Evolutionary conservation across 2,113 vertebrate species (phyloP).

Genomic region (Ophthalmotilapia sp.): DNA sequence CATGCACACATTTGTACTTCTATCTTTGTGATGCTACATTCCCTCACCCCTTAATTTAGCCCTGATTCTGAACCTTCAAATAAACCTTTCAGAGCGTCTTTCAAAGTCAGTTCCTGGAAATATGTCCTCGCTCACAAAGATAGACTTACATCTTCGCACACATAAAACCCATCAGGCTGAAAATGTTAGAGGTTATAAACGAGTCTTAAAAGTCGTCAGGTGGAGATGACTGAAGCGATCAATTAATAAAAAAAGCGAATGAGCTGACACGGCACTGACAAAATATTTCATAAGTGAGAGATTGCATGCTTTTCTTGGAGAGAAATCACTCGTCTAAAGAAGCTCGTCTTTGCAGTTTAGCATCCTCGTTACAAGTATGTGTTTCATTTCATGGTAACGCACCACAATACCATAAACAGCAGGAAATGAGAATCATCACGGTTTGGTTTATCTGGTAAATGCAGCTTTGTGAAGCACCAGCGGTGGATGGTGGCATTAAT

Average conservation of each 20-base stretch:
- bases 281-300: neutral
- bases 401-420: slow-evolving; percentile 45
- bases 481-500: neutral
- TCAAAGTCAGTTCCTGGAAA: neutral
- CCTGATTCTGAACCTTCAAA: neutral
- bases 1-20: neutral
- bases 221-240: neutral
- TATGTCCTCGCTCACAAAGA: neutral
- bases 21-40: neutral
- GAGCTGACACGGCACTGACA: neutral
- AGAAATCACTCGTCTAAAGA: slow-evolving; percentile 17
- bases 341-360: slow-evolving; percentile 14
- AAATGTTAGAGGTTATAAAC: neutral
- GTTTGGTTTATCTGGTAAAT: neutral
- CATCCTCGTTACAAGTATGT: neutral
- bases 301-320: slow-evolving; percentile 50
- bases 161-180: neutral
- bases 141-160: neutral
- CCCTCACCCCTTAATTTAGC: neutral
- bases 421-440: neutral
- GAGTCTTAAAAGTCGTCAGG: neutral
- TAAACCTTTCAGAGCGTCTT: neutral
- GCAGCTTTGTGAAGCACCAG: neutral
- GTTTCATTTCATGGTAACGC: neutral
- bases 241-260: neutral